Evolutionary conservation across 2,113 vertebrate genomes (phyloP).

Genomic region (Xiphorhynchus elegans): DNA sequence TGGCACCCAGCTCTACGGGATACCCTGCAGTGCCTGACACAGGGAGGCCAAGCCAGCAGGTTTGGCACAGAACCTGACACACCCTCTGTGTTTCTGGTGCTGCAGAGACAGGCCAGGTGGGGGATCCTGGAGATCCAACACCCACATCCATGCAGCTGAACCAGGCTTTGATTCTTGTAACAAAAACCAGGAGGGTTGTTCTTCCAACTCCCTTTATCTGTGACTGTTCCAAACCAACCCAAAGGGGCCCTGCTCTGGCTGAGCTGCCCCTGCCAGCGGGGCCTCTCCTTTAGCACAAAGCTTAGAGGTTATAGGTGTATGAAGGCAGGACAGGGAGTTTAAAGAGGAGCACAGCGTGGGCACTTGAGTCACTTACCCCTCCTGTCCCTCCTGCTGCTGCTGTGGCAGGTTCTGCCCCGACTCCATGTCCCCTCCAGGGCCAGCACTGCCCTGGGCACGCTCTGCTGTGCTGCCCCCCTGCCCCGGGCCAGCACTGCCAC

Average conservation of each 20-base stretch:
- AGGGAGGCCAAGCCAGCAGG: background rate
- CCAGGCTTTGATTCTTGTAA: background rate
- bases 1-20: background rate
- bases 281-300: background rate
- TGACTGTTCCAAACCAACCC: background rate
- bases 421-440: conserved; percentile 76
- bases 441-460: conserved; percentile 67
- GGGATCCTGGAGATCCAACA: background rate
- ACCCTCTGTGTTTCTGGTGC: background rate
- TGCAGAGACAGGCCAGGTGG: background rate
- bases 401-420: conserved; percentile 69
- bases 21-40: background rate
- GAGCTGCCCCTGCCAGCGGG: background rate
- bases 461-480: conserved; percentile 75
- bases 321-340: background rate
- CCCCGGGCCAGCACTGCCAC: conserved; percentile 50
- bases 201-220: background rate
- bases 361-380: conserved; percentile 65
- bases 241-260: background rate
- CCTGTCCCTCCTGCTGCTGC: conserved; percentile 79
- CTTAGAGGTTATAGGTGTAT: background rate
- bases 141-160: accelerated
- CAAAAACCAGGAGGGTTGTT: background rate
- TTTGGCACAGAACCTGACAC: background rate
- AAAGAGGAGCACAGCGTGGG: accelerated